Evolutionary conservation across 2,797 vertebrate species (phyloP), one percentile per base, ranked within the genome.

Genomic region (Acanthurus lineatus): DNA sequence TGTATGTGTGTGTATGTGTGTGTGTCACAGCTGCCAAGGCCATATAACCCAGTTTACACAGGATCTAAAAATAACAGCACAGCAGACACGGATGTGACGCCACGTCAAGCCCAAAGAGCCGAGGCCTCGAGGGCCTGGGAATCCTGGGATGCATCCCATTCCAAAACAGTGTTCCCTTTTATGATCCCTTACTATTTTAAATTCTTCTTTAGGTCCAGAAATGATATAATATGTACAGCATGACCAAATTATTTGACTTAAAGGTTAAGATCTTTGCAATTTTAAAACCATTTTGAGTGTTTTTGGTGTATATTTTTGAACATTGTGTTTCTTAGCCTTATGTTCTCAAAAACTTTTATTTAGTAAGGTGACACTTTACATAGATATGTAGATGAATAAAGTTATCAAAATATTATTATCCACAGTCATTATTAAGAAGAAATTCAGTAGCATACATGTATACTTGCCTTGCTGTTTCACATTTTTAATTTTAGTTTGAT

Each of bases 1-100:
- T 64, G 64, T 40, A 38, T 70, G 82, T 70, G 47, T 45, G 35
- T 60, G 42, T 53, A 58, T 52, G 38, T 54, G n/a, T 47, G 44
- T 69, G 49, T 10, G 38, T 49, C 0, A 19, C 59, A 59, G 74
- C 73, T 81, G 84, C 78, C 77, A 62, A 71, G 84, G 75, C 79
- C 68, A 73, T 45, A 22, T 38, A 68, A 77, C 62, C 77, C 70
- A 40, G 67, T 85, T 79, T 81, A 83, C 85, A 86, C 86, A 72
- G 2, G 35, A 52, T 57, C 80, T 79, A 78, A 61, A 79, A 87
- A 89, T 91, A 93, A 48, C 74, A 10, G 32, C 17, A 2, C 35
- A 40, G 57, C 38, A 66, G 59, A 35, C 0, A 6, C 77, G 73
- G 83, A 67, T 64, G 85, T 80, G 83, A 84, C 73, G 77, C 48